A percentile compares a stretch with the other conserved stretches of the same genome.
Evolutionary conservation across 2,888 invertebrate species (phyloP).

Genomic region (Hypomecis atomaria): DNA sequence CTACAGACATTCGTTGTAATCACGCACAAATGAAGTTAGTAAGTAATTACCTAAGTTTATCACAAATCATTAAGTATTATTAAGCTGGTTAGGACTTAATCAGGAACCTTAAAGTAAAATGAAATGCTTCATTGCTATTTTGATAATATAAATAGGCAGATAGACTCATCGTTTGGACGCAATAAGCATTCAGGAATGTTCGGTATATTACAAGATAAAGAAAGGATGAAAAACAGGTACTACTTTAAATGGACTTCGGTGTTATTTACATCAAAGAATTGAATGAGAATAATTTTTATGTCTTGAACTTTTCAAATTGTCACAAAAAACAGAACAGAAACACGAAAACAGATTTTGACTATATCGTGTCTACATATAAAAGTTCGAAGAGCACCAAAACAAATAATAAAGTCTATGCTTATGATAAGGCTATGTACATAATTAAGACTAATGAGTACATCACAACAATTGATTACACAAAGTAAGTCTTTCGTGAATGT

Average conservation of each 20-base stretch:
- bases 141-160: constrained; percentile 39
- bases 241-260: not conserved
- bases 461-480: constrained; percentile 65
- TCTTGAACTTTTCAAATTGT: constrained; percentile 1
- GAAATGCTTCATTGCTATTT: constrained; percentile 20
- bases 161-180: constrained; percentile 12
- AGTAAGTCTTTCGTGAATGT: constrained; percentile 82
- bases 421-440: constrained; percentile 50
- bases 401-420: constrained; percentile 33
- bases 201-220: constrained; percentile 19
- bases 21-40: constrained; percentile 64
- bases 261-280: not conserved
- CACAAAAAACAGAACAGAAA: too few relatives aligned
- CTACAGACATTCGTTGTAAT: constrained; percentile 47
- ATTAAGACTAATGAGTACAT: constrained; percentile 49
- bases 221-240: constrained; percentile 16
- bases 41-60: constrained; percentile 68
- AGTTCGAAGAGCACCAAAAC: constrained; percentile 37
- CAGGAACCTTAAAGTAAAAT: constrained; percentile 68
- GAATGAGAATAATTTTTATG: not conserved
- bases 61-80: constrained; percentile 66
- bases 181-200: constrained; percentile 26
- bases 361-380: constrained; percentile 7
- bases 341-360: constrained; percentile 3
- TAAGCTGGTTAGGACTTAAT: constrained; percentile 58